phyloP scores from a whole-genome alignment of 2,888 invertebrate species.

The Nymphalis polychloros region DNA sequence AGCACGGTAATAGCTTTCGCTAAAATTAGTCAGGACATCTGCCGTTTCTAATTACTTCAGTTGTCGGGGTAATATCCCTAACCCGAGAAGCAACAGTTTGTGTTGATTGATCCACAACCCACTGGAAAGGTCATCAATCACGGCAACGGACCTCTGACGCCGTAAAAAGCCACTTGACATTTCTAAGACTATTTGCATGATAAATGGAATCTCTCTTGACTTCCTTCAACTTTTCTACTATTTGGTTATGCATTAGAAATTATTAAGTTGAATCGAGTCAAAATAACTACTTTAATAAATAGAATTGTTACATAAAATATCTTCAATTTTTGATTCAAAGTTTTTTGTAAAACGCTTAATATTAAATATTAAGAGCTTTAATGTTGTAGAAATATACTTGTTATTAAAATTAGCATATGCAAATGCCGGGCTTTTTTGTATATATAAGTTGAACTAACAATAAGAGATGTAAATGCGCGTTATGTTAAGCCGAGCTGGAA shows the following conservation, averaged over 20 bases:
- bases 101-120: conserved; percentile 12
- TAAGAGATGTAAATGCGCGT: conserved; percentile 18
- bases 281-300: neutral
- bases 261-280: neutral
- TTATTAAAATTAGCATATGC: neutral
- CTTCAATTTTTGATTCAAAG: too few species aligned
- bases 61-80: conserved; percentile 22
- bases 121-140: conserved; percentile 21
- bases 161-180: conserved; percentile 11
- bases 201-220: conserved; percentile 15
- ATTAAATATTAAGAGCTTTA: neutral
- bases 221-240: neutral
- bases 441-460: conserved; percentile 14
- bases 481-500: conserved; percentile 17
- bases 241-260: neutral
- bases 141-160: conserved; percentile 12
- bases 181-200: conserved; percentile 20
- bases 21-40: conserved; percentile 19
- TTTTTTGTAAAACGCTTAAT: neutral
- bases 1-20: conserved; percentile 14
- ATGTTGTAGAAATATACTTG: neutral
- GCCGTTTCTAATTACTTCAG: conserved; percentile 22
- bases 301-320: neutral
- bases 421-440: neutral
- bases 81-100: conserved; percentile 29